Percentiles rank a stretch among this genome's conserved stretches.
phyloP scores from a whole-genome alignment of 2,797 vertebrate genomes.

The Coranthus polyacanthus region DNA sequence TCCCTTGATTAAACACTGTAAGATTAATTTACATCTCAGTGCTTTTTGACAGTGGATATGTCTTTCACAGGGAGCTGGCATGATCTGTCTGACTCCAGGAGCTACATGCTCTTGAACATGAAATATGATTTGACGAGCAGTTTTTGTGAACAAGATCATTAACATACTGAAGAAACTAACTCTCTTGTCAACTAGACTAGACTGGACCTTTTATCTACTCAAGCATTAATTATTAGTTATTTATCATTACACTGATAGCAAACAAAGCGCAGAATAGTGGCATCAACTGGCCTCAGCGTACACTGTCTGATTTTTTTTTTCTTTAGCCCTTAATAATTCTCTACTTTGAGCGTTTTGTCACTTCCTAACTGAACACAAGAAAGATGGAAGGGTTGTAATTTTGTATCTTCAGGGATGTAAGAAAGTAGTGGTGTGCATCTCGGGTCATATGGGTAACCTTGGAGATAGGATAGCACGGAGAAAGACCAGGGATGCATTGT shows the following conservation, averaged over 20 bases:
- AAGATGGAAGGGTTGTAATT: too few species aligned
- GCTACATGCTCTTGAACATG: neutral
- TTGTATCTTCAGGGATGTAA: too few species aligned
- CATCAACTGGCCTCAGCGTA: too few species aligned
- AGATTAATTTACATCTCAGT: conserved; percentile 56
- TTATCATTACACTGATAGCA: neutral
- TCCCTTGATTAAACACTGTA: conserved; percentile 50
- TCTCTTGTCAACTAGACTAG: neutral
- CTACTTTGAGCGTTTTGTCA: too few species aligned
- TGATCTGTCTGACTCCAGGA: conserved; percentile 38
- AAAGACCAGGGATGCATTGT: too few species aligned
- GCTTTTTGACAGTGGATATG: conserved; percentile 36
- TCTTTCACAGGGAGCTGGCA: conserved; percentile 44
- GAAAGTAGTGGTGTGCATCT: too few species aligned
- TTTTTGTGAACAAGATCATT: conserved; percentile 34
- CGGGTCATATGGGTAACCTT: too few species aligned
- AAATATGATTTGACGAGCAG: conserved; percentile 31
- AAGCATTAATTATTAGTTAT: neutral
- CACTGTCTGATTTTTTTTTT: too few species aligned
- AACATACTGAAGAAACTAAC: conserved; percentile 3
- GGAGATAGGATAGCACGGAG: too few species aligned
- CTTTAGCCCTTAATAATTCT: too few species aligned
- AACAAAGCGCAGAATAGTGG: conserved; percentile 6
- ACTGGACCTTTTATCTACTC: neutral
- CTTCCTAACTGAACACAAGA: too few species aligned